A percentile compares a stretch with the other conserved stretches of the same genome.
These are phyloP conservation scores for Anseranas semipalmata DNA, from an alignment of 2,113 vertebrate species.

Conservation along the genomic window DNA sequence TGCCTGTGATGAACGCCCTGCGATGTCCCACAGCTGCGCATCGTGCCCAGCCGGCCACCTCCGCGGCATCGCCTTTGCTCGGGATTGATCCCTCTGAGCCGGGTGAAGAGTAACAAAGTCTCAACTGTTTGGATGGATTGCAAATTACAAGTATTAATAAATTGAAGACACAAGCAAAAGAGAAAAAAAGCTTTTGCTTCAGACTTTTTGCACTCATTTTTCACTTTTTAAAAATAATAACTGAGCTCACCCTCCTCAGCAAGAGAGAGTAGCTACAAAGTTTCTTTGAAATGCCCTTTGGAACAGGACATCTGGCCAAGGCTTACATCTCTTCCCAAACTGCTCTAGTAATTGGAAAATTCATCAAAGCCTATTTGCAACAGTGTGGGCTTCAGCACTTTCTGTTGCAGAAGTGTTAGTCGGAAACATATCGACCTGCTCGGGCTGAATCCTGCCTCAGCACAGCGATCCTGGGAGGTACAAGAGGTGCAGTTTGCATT, in stretches of 20 bases:
- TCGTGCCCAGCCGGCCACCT: too few species aligned
- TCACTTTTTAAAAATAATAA: neutral
- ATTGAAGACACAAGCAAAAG: neutral
- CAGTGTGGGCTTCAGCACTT: neutral
- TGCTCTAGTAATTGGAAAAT: neutral
- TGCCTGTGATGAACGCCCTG: fast-evolving
- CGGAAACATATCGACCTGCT: neutral
- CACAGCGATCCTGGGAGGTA: neutral
- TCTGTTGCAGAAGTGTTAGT: neutral
- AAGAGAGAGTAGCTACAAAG: fast-evolving
- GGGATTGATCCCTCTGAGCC: neutral
- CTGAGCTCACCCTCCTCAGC: neutral
- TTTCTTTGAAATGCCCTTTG: neutral
- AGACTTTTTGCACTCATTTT: neutral
- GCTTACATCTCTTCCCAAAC: neutral
- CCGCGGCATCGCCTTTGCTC: neutral
- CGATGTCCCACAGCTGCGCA: fast-evolving
- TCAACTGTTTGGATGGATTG: neutral
- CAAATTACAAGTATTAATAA: neutral
- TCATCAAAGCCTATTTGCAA: neutral
- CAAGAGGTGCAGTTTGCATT: too few species aligned
- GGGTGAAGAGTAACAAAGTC: neutral
- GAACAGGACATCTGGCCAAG: neutral
- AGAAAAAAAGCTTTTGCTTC: neutral
- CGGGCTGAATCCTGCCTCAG: neutral